Base-by-base conservation (phyloP, 2,797 vertebrate genomes). In the Sarcoramphus papa region DNA sequence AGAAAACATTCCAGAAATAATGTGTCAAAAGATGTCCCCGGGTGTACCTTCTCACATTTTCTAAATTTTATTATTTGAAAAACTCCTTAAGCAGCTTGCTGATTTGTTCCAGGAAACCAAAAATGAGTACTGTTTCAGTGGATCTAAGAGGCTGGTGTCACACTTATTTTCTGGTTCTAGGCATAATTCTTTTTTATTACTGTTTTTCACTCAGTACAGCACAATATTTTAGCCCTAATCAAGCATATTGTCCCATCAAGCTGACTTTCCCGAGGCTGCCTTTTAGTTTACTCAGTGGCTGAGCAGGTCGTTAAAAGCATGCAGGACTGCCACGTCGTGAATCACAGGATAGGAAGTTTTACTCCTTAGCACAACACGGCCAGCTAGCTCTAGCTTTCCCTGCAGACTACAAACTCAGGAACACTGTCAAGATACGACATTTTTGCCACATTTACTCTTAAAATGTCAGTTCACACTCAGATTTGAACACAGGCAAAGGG, bases 401-500 rank as follows among this genome's bases (percentile, higher is more conserved):
- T 65, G 14, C 6, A 59, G 45, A 87, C 65, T 47, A 82, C 67
- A 80, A 88, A 83, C 40, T 86, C 57, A 76, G 35, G 33, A 91
- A 48, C 14, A 51, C 20, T 45, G 20, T 84, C 75, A 89, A 90
- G 37, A 65, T 79, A 70, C 11, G 76, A 53, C 7, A 72, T 85
- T 95, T 96, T 90, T 96, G 82, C 95, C 88, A 91, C 74, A n/a
- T 93, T 97, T 60, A n/a, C 94, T 92, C 90, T 82, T 78, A 56
- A 93, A 97, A 92, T 57, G 5, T 77, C 91, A 76, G 5, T 56
- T 82, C 14, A 3, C 37, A 18, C 78, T 88, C 80, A 78, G 56
- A 53, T 94, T 94, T 88, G 72, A 93, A 63, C 23, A 22, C 20
- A 80, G 50, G 69, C 2, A 17, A 89, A 63, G 33, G 60, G 27